phyloP scores from a whole-genome alignment of 2,797 vertebrate species.

The Podargus strigoides region DNA sequence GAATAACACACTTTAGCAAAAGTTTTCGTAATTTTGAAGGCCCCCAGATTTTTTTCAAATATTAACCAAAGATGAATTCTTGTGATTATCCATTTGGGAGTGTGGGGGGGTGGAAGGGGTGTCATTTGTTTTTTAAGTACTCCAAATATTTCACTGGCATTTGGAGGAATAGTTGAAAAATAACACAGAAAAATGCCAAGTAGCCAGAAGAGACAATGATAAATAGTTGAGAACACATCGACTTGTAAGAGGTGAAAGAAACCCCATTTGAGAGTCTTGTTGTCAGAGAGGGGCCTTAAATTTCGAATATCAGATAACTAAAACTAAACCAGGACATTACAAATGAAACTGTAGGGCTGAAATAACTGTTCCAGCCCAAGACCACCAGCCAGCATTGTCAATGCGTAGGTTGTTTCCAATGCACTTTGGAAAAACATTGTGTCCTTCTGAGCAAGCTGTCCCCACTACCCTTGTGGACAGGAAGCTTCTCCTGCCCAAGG shows the following conservation, averaged over 20 bases:
- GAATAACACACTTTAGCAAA: not conserved
- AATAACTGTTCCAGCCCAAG: not conserved
- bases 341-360: not conserved
- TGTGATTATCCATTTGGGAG: not conserved
- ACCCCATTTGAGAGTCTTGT: not conserved
- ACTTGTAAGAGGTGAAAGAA: not conserved
- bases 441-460: not conserved
- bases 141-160: not conserved
- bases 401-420: not conserved
- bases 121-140: not conserved
- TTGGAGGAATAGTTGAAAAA: not conserved
- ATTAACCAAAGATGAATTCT: not conserved
- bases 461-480: not conserved
- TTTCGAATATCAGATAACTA: not conserved
- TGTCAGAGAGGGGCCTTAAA: not conserved
- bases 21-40: not conserved
- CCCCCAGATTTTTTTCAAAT: not conserved
- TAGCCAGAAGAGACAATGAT: not conserved
- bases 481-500: not conserved
- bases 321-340: not conserved
- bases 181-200: not conserved
- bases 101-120: not conserved
- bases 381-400: not conserved
- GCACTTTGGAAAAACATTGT: not conserved
- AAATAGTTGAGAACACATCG: not conserved